These are phyloP conservation scores for Drosophila pegasa DNA, from an alignment of 2,888 invertebrate species.

Conservation along the genomic window DNA sequence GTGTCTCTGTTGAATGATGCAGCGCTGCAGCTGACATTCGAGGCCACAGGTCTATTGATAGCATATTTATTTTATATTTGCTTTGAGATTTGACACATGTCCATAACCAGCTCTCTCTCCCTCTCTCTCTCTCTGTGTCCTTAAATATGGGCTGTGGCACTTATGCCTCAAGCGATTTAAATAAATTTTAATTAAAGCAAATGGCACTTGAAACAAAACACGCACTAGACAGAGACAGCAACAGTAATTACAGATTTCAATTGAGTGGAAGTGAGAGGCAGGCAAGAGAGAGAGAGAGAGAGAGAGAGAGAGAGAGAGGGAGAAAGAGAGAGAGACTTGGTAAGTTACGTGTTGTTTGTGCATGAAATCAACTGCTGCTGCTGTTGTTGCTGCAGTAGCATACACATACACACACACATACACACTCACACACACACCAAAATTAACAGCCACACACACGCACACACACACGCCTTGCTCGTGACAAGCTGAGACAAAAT, in stretches of 20 bases:
- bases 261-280: conserved; percentile 9
- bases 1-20: conserved; percentile 23
- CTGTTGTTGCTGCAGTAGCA: conserved; percentile 24
- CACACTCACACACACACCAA: conserved; percentile 25
- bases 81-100: not conserved
- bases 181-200: conserved; percentile 79
- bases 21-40: not conserved
- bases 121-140: not conserved
- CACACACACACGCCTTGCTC: conserved; percentile 19
- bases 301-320: not conserved
- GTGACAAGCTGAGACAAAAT: conserved; percentile 68
- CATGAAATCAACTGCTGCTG: conserved; percentile 71
- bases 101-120: not conserved
- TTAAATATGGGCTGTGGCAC: conserved; percentile 29
- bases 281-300: conserved; percentile 2
- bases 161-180: conserved; percentile 66
- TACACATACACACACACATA: conserved; percentile 18
- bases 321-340: conserved; percentile 4
- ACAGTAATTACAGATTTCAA: conserved; percentile 44
- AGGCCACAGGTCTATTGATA: not conserved
- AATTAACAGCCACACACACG: conserved; percentile 37
- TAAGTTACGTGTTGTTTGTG: conserved; percentile 66
- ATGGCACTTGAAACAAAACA: conserved; percentile 73
- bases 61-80: conserved; percentile 14
- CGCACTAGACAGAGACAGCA: conserved; percentile 53